Conservation (phyloP, 2,113 vertebrate genomes). For the Loxodonta africana region DNA sequence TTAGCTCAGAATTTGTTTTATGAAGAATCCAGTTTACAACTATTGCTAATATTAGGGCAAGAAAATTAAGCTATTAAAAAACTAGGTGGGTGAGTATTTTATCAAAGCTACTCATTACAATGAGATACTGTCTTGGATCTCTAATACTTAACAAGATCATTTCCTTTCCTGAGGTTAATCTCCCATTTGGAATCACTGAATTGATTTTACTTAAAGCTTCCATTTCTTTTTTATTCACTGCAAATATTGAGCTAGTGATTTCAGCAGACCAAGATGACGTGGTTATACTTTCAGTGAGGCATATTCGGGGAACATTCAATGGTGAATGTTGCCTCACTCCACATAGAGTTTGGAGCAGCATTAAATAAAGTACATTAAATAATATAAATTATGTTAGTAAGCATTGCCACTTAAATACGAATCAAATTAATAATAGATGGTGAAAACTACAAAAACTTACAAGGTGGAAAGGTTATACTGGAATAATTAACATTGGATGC, state of each 20-base stretch:
- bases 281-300: not conserved
- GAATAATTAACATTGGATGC: not conserved
- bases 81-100: not conserved
- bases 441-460: not conserved
- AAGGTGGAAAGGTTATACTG: not conserved
- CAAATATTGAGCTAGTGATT: constrained; percentile 37
- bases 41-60: not conserved
- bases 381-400: not conserved
- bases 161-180: not conserved
- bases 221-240: not conserved
- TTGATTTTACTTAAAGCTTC: constrained; percentile 43
- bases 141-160: not conserved
- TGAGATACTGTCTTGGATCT: not conserved
- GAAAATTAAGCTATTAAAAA: constrained; percentile 50
- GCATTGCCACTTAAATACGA: not conserved
- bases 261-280: not conserved
- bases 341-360: not conserved
- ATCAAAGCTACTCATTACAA: not conserved
- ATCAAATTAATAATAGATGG: not conserved
- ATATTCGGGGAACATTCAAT: not conserved
- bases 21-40: not conserved
- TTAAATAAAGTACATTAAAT: constrained; percentile 7
- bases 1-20: not conserved
- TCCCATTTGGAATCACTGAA: not conserved
- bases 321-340: not conserved